Percentiles rank a stretch among this genome's conserved stretches.
phyloP scores from a whole-genome alignment of 2,113 vertebrate genomes.

The Hiodon alosoides region DNA sequence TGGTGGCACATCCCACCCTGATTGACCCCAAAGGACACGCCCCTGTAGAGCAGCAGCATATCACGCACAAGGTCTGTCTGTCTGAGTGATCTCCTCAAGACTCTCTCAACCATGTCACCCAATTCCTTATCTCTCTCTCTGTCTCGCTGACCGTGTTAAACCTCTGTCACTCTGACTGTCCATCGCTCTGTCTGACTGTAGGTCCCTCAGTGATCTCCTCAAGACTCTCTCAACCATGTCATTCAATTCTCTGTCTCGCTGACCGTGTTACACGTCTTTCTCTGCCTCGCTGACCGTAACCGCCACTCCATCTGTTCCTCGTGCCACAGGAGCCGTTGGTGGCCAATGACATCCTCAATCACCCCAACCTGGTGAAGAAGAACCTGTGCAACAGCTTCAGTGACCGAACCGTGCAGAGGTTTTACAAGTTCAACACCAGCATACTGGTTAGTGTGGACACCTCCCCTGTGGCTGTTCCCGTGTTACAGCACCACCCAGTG shows the following conservation, averaged over 20 bases:
- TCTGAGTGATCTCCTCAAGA: neutral
- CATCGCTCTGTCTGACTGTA: neutral
- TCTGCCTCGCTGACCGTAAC: neutral
- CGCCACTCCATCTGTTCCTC: neutral
- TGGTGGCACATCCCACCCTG: constrained; percentile 93
- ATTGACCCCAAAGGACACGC: constrained; percentile 97
- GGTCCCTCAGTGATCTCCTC: no score
- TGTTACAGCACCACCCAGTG: constrained; percentile 14
- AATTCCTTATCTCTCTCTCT: no score
- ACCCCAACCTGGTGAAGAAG: constrained; percentile 97
- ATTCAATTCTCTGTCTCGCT: neutral
- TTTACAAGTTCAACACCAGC: constrained; percentile 98
- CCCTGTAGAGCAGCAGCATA: constrained; percentile 95
- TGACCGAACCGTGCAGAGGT: constrained; percentile 92
- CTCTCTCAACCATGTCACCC: neutral
- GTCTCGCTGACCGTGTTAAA: neutral
- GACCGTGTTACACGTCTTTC: neutral
- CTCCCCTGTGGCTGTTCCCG: neutral
- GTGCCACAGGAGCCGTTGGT: constrained; percentile 83
- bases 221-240: neutral
- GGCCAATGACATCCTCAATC: constrained; percentile 95
- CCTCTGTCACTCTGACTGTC: neutral
- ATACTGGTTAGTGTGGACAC: constrained; percentile 69
- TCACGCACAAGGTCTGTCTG: constrained; percentile 82
- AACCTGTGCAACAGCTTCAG: constrained; percentile 98